Evolutionary conservation across 2,888 invertebrate species (phyloP), one percentile per base, ranked within the genome.

Genomic region (Tineola bisselliella): DNA sequence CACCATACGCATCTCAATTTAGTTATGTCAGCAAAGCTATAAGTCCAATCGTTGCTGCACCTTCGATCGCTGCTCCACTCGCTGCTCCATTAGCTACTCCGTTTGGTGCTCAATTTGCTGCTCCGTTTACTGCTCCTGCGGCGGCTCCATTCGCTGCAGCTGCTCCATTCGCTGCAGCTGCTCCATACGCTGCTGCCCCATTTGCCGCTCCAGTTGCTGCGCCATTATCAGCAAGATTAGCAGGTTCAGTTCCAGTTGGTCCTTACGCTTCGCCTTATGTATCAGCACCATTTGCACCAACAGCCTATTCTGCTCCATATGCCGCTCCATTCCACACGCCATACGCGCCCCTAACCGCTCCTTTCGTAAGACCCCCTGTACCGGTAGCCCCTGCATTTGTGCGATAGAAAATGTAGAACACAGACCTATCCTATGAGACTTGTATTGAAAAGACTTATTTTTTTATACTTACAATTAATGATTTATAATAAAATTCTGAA

Each of bases 1-100:
- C 90, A 58, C 91, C 91, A 1, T 90, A 88, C 66, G 90, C 90
- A 1, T 87, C 90, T 1, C 90, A 91, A 73, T 76, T 90, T 62
- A 91, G 82, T 73, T 83, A 90, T 10, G 86, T 87, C 63, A 89
- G 77, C 63, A 83, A 78, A 66, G 81, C 81, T 38, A 67, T 84
- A 0, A 81, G 75, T 54, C 77, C 81, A 19, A 64, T 77, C n/a
- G 67, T 84, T 17, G 84, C 88, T 61, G 79, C 76, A 43, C 64
- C 67, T 52, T 30, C 63, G 56, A 11, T 63, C 19, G 43, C 62
- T 1, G 56, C 62, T 0, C 73, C 76, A 1, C 65, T 67, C 4
- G 69, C 70, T 8, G 48, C 48, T 30, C 59, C 62, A 12, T 33
- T 62, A 44, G 69, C 31, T 68, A 63, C 63, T 43, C 66, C 65